Conservation (phyloP, 2,797 vertebrate species). For the Avahi laniger region DNA sequence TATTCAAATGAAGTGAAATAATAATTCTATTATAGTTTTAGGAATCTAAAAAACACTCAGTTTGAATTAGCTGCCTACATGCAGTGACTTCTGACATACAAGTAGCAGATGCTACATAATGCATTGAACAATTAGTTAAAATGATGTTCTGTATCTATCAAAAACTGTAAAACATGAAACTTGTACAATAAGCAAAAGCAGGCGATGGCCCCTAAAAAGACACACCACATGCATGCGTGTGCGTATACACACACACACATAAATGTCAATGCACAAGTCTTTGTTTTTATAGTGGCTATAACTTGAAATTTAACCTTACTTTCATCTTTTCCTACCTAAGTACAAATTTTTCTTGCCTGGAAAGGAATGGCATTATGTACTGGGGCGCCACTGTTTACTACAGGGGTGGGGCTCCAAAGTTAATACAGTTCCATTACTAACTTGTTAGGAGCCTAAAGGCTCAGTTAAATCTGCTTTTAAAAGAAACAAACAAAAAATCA, state of each 20-base stretch:
- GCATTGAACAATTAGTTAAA: neutral
- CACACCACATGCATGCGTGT: neutral
- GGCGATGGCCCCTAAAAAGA: neutral
- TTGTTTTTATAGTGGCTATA: constrained; percentile 18
- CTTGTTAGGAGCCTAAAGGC: constrained; percentile 46
- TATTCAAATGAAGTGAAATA: constrained; percentile 28
- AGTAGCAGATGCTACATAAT: neutral
- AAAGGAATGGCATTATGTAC: neutral
- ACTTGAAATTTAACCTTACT: constrained; percentile 45
- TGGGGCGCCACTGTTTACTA: neutral
- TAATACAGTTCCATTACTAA: neutral
- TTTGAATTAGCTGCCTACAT: neutral
- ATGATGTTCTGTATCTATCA: neutral
- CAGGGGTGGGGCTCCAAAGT: neutral
- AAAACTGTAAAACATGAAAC: neutral
- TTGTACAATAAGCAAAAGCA: neutral
- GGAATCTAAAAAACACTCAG: neutral
- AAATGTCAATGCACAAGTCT: neutral
- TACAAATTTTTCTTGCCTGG: constrained; percentile 36
- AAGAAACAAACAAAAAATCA: neutral
- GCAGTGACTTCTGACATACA: constrained; percentile 5
- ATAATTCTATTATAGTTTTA: neutral
- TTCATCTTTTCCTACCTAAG: constrained; percentile 32
- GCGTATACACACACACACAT: too few species aligned
- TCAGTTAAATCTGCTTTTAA: constrained; percentile 30